These are phyloP conservation scores for Beris chalybata DNA, from an alignment of 2,888 invertebrate species.

Conservation along the genomic window DNA sequence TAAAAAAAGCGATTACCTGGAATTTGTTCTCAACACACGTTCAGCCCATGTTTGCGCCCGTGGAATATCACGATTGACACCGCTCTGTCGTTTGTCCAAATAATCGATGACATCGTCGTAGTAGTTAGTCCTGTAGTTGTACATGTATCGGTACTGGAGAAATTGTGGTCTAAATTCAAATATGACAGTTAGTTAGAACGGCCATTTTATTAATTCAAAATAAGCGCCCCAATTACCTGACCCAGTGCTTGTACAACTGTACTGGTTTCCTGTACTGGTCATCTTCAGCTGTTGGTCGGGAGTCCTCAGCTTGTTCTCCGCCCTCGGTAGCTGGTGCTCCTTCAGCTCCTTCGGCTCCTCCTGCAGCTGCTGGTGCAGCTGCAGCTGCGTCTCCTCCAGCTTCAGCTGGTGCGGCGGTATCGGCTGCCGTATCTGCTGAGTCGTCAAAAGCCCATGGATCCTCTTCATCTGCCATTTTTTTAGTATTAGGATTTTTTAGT, in stretches of 20 bases:
- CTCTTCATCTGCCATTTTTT: conserved; percentile 58
- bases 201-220: conserved; percentile 6
- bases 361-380: conserved; percentile 42
- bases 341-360: conserved; percentile 51
- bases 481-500: not conserved
- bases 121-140: conserved; percentile 83
- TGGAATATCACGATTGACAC: conserved; percentile 69
- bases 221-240: conserved; percentile 59
- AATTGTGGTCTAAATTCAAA: conserved; percentile 67
- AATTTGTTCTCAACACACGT: conserved; percentile 73
- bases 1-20: conserved; percentile 44
- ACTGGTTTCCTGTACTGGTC: conserved; percentile 69
- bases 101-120: conserved; percentile 84
- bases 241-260: conserved; percentile 78
- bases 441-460: conserved; percentile 62
- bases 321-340: conserved; percentile 57
- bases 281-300: conserved; percentile 54
- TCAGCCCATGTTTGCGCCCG: conserved; percentile 85
- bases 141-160: conserved; percentile 79
- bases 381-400: conserved; percentile 44
- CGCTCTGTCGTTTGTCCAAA: conserved; percentile 74
- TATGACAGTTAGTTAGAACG: conserved; percentile 35
- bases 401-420: conserved; percentile 34
- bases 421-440: conserved; percentile 44
- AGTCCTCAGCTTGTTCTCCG: conserved; percentile 57